Base-by-base conservation (phyloP, 2,888 invertebrate genomes). In the Coleophora deauratella region DNA sequence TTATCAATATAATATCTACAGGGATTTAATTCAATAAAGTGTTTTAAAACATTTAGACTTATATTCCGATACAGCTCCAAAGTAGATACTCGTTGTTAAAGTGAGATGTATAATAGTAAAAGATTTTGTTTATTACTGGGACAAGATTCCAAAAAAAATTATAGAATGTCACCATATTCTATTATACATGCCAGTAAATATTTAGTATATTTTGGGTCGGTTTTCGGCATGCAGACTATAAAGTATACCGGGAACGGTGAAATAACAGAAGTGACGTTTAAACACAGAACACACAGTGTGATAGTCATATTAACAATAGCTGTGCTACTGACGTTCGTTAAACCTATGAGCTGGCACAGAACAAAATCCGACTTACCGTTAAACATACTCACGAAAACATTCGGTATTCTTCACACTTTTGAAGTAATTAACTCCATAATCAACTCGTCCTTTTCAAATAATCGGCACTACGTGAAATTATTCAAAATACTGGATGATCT, bases 281-380 rank as follows among this genome's bases (percentile, higher is more conserved):
- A 44, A 0, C 57, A 52, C 30, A 72, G 64, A 47, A 36, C 63
- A 0, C 66, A 71, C 46, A 55, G 56, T 33, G 12, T 69, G 3
- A 31, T 57, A n/a, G 14, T 68, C 9, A 53, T 71, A 27, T 11
- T 37, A 12, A 15, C 41, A 14, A 50, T 62, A 11, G 14, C 57
- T 2, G 30, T 45, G 8, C 14, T 57, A 1, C 46, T 51, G 2
- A 9, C 46, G 3, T 47, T 54, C n/a, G 32, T 68, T 1, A 55
- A 34, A 11, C 68, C 72, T 1, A 42, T 40, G 0, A 66, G 62
- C 44, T 71, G 69, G 72, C 42, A 39, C 1, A 54, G 61, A 2
- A 66, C 67, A 0, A 59, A 44, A 36, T 41, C 54, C 9, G 76
- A 77, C 39, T 41, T 66, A 3, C 76, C 77, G 1, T 44, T 77